Percentiles rank a stretch among this genome's conserved stretches.
Evolutionary conservation across 2,888 invertebrate genomes (phyloP).

Genomic region (Caenorhabditis afra): DNA sequence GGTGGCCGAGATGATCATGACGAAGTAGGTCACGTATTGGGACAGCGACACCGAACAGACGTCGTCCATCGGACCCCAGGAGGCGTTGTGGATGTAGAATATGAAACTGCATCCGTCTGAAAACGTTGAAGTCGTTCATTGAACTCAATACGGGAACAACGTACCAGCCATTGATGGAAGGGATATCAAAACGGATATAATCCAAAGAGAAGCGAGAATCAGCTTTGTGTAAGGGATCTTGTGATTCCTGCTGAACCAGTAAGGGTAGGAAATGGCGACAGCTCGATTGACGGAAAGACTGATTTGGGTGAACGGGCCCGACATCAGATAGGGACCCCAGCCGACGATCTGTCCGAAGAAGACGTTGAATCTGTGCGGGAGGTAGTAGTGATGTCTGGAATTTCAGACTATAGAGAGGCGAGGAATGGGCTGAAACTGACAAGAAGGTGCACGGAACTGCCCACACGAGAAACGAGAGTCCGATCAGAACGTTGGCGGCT

Average conservation of each 20-base stretch:
- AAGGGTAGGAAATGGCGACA: conserved; percentile 46
- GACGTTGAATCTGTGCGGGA: conserved; percentile 40
- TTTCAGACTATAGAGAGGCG: too few relatives aligned
- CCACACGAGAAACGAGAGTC: conserved; percentile 36
- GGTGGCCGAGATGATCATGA: conserved; percentile 31
- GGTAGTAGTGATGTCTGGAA: conserved; percentile 31
- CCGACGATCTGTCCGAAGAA: conserved; percentile 58
- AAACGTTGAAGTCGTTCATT: not conserved
- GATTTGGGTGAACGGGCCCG: conserved; percentile 54
- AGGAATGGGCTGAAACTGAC: conserved; percentile 14
- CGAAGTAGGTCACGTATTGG: conserved; percentile 39
- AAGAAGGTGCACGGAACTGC: conserved; percentile 40
- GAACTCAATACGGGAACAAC: too few relatives aligned
- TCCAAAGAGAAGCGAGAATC: too few relatives aligned
- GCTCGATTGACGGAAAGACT: conserved; percentile 45
- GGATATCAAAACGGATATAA: too few relatives aligned
- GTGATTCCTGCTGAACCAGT: conserved; percentile 35
- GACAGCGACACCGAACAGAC: conserved; percentile 35
- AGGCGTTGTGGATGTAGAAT: conserved; percentile 40
- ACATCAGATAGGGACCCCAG: conserved; percentile 54
- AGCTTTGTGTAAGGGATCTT: conserved; percentile 27
- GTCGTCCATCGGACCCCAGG: conserved; percentile 48
- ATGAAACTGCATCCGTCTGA: conserved; percentile 54
- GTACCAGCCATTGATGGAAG: too few relatives aligned
- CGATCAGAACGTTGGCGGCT: conserved; percentile 42